phyloP scores from a whole-genome alignment of 2,888 invertebrate species.

The Plutella xylostella region DNA sequence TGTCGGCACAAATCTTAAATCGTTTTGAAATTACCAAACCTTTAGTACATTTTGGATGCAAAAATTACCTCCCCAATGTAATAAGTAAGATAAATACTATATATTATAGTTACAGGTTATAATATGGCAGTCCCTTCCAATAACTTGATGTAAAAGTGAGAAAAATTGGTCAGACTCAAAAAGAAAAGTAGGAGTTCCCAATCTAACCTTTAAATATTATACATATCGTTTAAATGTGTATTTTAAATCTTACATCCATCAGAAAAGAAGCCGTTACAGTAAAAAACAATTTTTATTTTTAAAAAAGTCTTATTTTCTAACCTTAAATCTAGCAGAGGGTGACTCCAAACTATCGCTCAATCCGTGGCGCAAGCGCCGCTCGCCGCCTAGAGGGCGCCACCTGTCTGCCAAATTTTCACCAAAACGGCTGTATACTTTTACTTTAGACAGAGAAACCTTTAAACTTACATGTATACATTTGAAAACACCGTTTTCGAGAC shows the following conservation, averaged over 20 bases:
- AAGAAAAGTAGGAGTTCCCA: slow-evolving; percentile 36
- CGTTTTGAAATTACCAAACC: background rate
- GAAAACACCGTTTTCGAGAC: background rate
- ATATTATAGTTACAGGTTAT: slow-evolving; percentile 41
- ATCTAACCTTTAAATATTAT: slow-evolving; percentile 40
- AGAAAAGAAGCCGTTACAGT: slow-evolving; percentile 60
- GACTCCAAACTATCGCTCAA: too few species aligned
- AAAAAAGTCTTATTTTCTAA: slow-evolving; percentile 55
- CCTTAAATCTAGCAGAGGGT: slow-evolving; percentile 54
- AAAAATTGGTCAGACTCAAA: slow-evolving; percentile 64
- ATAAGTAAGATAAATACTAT: slow-evolving; percentile 18
- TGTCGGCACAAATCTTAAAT: background rate
- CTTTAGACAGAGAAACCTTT: slow-evolving; percentile 4
- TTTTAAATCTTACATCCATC: slow-evolving; percentile 37
- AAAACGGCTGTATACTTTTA: background rate
- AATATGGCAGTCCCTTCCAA: slow-evolving; percentile 63
- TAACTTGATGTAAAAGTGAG: slow-evolving; percentile 55
- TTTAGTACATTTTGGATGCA: background rate
- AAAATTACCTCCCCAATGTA: slow-evolving; percentile 10
- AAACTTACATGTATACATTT: background rate
- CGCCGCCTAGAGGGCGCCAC: too few species aligned
- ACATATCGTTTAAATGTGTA: slow-evolving; percentile 38
- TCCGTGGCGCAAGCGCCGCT: too few species aligned
- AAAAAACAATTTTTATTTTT: slow-evolving; percentile 53
- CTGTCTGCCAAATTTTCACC: too few species aligned